A percentile compares a stretch with the other conserved stretches of the same genome.
These are phyloP conservation scores for Ispidina picta DNA, from an alignment of 2,797 vertebrate genomes.

Conservation along the genomic window DNA sequence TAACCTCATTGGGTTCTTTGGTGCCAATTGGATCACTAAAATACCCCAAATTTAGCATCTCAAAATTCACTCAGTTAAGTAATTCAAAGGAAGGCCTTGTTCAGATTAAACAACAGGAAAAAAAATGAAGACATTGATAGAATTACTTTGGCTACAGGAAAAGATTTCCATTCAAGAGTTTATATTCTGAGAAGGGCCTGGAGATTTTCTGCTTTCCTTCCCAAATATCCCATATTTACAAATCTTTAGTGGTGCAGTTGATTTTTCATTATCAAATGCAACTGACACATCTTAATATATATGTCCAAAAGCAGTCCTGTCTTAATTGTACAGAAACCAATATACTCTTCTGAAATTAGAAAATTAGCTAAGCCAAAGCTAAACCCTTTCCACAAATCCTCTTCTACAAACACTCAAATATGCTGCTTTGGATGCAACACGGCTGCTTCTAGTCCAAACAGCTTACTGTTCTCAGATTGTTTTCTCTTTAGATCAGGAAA, in stretches of 20 bases:
- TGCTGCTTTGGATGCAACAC: background rate
- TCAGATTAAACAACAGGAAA: background rate
- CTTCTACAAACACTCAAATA: background rate
- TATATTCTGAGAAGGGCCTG: background rate
- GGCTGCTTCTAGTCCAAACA: background rate
- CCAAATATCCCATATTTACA: background rate
- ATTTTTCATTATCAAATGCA: background rate
- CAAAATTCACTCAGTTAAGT: background rate
- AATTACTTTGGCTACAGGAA: background rate
- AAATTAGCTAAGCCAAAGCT: background rate
- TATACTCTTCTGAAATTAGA: background rate
- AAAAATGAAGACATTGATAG: background rate
- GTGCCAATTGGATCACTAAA: conserved; percentile 18
- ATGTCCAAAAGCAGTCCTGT: background rate
- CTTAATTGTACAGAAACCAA: background rate
- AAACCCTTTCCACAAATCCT: conserved; percentile 39
- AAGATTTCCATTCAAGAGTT: background rate
- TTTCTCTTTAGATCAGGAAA: conserved; percentile 28
- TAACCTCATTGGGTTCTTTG: background rate
- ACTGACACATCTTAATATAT: background rate
- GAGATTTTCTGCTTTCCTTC: background rate
- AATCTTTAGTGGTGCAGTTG: background rate
- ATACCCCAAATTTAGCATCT: conserved; percentile 38
- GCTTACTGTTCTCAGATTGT: background rate
- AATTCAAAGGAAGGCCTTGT: background rate